A percentile compares a stretch with the other conserved stretches of the same genome.
These are phyloP conservation scores for Branchipolynoe longqiensis DNA, from an alignment of 2,888 invertebrate species.

Conservation along the genomic window DNA sequence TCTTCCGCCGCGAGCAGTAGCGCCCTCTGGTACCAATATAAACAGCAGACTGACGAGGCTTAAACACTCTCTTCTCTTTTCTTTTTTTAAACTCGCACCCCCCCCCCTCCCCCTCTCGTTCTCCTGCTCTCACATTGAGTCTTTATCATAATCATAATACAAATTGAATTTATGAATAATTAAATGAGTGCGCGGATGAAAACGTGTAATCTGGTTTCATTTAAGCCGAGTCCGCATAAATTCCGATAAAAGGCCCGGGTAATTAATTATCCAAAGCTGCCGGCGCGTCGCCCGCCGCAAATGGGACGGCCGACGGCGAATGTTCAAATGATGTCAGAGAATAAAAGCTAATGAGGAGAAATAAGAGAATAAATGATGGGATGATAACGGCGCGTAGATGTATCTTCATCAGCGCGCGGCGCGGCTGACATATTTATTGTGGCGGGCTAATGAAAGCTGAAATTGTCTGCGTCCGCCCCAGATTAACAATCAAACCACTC, in stretches of 20 bases:
- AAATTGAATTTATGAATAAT: slow-evolving; percentile 57
- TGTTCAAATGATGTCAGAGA: slow-evolving; percentile 45
- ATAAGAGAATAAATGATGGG: slow-evolving; percentile 45
- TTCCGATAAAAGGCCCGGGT: slow-evolving; percentile 52
- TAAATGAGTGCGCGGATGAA: slow-evolving; percentile 46
- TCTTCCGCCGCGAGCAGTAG: too few species aligned
- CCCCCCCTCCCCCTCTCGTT: not conserved
- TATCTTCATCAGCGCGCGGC: slow-evolving; percentile 34
- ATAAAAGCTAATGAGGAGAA: slow-evolving; percentile 50
- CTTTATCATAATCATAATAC: slow-evolving; percentile 56
- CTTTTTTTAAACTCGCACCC: too few species aligned
- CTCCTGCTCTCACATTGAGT: slow-evolving; percentile 27
- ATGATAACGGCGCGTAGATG: slow-evolving; percentile 23
- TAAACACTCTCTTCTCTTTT: not conserved
- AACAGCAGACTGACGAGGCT: slow-evolving; percentile 38
- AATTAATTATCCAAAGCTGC: slow-evolving; percentile 47
- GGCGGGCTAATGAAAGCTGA: slow-evolving; percentile 45
- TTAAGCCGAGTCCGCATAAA: slow-evolving; percentile 49
- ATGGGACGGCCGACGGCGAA: slow-evolving; percentile 36
- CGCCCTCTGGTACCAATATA: too few species aligned
- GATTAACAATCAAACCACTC: slow-evolving; percentile 31
- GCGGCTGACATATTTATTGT: slow-evolving; percentile 55
- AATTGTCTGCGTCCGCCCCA: slow-evolving; percentile 23
- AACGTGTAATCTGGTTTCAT: slow-evolving; percentile 57
- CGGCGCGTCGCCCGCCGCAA: not conserved